Base-by-base conservation (phyloP, 2,888 invertebrate species). In the Xestia sexstrigata region DNA sequence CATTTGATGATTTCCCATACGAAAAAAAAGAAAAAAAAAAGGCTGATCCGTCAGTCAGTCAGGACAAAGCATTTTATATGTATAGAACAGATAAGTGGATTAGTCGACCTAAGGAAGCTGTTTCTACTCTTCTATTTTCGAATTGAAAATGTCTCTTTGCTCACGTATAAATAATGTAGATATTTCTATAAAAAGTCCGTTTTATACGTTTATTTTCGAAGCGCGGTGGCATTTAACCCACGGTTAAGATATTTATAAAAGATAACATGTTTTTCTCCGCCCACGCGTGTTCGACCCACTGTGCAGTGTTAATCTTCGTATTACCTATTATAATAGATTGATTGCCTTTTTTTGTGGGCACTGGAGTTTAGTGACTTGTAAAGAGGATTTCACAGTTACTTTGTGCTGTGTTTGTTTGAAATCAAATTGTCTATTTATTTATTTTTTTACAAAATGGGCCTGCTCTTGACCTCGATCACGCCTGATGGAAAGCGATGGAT, bases 201-300 rank as follows among this genome's bases (percentile, higher is more conserved):
- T 58, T 49, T 63, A 69, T 49, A 82, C 55, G 68, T 76, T 82
- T 85, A 80, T 76, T 82, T 76, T 52, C n/a, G 17, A 85, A 85
- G 30, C 66, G 35, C 76, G 6, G 30, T 82, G 76, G 70, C 71
- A 82, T 83, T 83, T 81, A 63, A 76, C 76, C 86, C 82, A 76
- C 76, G 76, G 68, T 17, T 62, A 30, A 35, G 60, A 26, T 83
- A 74, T 74, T 73, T 72, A 85, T 76, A 76, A 76, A 71, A 76
- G 60, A 76, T 73, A 81, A 81, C 71, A 55, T 66, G 82, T 70
- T 86, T 71, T 74, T 74, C 78, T 66, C 11, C 86, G 39, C 83
- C 86, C 49, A 83, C 83, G 30, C 66, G 35, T 35, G 62, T 7
- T 83, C 83, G 68, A 2, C 83, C 83, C 86, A 83, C 86, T 83